Evolutionary conservation across 2,797 vertebrate species (phyloP), one percentile per base, ranked within the genome.

Genomic region (Ctenochaetus hawaiiensis): DNA sequence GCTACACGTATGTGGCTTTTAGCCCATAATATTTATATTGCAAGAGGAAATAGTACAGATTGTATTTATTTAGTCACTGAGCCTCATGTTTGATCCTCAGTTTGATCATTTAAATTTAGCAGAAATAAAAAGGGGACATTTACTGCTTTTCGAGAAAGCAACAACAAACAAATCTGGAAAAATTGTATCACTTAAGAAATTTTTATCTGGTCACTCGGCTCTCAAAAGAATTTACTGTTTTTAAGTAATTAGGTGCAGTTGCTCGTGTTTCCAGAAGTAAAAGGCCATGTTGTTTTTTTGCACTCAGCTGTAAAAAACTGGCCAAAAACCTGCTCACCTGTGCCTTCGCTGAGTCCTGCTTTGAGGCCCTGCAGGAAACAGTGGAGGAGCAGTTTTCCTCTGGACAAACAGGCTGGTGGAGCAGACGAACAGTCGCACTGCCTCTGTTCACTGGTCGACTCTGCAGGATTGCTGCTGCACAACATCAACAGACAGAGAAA

Each of bases 321-420:
- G 30, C 30, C 30, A 5, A 30, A 30, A 30, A 30, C 20, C 6
- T 5, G 11, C 62, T 88, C 30, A 95, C 95, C 95, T 91, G 93
- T 93, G 52, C 86, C 91, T 41, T 92, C 93, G 4, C 77, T 91
- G 58, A 94, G 87, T 22, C 93, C 91, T 0, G 94, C 94, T 54
- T 92, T 90, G 52, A 95, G 90, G 2, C 95, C 95, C 88, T 96
- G 95, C 37, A 96, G 93, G 91, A 94, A 96, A 51, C 93, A 94
- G 85, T 94, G 95, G 6, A 96, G 93, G 0, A 96, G 93, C 61
- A 95, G 87, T 5, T 93, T 91, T 17, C 93, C 95, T 75, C 92
- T 87, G 77, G 87, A 85, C 49, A 76, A 59, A 34, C 80, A 63
- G 77, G 86, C 54, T 0, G 90, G 26, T 0, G 87, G 37, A 47